phyloP scores from a whole-genome alignment of 2,113 vertebrate genomes.

The Heteronetta atricapilla region DNA sequence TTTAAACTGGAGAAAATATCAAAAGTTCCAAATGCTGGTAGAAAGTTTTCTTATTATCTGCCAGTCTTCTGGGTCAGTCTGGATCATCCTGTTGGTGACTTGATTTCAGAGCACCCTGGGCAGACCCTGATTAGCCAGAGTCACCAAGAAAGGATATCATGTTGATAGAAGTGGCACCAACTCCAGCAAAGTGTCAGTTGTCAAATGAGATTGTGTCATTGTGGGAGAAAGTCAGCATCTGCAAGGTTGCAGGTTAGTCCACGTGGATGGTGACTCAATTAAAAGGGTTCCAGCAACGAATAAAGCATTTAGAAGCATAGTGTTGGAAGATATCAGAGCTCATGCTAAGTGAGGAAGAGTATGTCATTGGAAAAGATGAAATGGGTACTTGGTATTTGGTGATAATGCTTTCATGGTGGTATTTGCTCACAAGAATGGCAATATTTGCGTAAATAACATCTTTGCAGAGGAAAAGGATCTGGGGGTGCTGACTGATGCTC shows the following conservation, averaged over 20 bases:
- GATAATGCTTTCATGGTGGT: not conserved
- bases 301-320: not conserved
- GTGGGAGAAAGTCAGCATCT: not conserved
- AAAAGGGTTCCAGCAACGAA: not conserved
- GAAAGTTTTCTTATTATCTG: not conserved
- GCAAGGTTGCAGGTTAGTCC: not conserved
- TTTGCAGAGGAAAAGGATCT: no score
- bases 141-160: fast-evolving
- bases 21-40: not conserved
- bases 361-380: not conserved
- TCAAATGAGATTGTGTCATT: not conserved
- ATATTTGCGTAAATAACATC: not conserved
- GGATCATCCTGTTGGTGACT: not conserved
- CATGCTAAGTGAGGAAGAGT: not conserved
- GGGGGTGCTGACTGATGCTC: no score
- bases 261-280: not conserved
- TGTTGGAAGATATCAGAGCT: not conserved
- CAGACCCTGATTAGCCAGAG: not conserved
- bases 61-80: not conserved
- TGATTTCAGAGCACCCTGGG: not conserved
- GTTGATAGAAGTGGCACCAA: not conserved
- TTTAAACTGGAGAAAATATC: not conserved
- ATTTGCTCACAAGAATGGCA: not conserved
- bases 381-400: not conserved
- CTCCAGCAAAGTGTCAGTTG: not conserved